phyloP scores from a whole-genome alignment of 2,113 vertebrate species.

The Saccopteryx bilineata region DNA sequence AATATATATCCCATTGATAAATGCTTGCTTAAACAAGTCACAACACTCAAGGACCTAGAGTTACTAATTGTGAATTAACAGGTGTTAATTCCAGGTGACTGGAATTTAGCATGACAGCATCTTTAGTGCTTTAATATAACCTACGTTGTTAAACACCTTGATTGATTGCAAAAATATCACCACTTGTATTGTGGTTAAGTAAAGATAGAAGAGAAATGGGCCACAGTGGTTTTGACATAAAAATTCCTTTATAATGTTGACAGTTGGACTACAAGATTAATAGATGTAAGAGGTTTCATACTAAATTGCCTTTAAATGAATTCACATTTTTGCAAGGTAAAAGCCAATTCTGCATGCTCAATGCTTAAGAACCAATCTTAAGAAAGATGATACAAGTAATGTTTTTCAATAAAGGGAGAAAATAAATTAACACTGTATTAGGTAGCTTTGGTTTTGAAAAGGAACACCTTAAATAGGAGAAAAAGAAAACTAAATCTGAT shows the following conservation, averaged over 20 bases:
- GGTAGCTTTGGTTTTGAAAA: conserved; percentile 41
- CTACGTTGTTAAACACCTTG: not conserved
- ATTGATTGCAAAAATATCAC: conserved; percentile 8
- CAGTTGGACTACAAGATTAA: not conserved
- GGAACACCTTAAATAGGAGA: not conserved
- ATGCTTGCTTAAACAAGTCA: not conserved
- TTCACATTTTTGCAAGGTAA: conserved; percentile 46
- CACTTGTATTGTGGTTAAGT: conserved; percentile 27
- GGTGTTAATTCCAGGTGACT: not conserved
- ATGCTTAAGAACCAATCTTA: not conserved
- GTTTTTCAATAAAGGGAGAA: not conserved
- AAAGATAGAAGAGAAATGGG: conserved; percentile 24
- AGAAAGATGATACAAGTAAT: not conserved
- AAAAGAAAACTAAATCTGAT: not conserved
- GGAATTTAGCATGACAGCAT: conserved; percentile 1
- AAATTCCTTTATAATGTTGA: conserved; percentile 4
- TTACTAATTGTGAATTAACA: not conserved
- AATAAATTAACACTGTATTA: not conserved
- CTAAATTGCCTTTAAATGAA: conserved; percentile 36
- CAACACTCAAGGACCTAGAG: not conserved
- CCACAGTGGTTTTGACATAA: not conserved
- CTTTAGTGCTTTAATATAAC: not conserved
- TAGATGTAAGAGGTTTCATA: not conserved
- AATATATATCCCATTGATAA: not conserved
- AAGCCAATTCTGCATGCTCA: conserved; percentile 38